Evolutionary conservation across 2,888 invertebrate species (phyloP).

Genomic region (Sarcophaga variegata): DNA sequence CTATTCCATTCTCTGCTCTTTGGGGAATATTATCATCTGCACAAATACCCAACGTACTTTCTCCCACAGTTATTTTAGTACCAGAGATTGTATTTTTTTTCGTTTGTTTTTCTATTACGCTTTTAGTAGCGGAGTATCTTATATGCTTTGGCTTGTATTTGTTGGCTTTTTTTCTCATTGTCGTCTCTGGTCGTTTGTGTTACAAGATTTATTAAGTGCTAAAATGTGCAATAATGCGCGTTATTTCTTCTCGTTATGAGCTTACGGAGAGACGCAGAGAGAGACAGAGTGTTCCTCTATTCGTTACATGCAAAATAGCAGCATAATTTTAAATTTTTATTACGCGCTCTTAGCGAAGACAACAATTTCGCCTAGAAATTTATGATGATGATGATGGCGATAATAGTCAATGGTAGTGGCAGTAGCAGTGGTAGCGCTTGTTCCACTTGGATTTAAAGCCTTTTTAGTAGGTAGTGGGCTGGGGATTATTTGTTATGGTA

Average conservation of each 20-base stretch:
- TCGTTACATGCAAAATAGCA: slow-evolving; percentile 27
- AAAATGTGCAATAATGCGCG: slow-evolving; percentile 71
- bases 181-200: slow-evolving; percentile 26
- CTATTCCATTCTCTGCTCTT: slow-evolving; percentile 26
- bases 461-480: background rate
- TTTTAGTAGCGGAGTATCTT: background rate
- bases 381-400: slow-evolving; percentile 64
- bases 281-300: background rate
- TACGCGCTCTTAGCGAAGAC: slow-evolving; percentile 58
- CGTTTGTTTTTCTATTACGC: no score
- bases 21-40: slow-evolving; percentile 62
- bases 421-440: background rate
- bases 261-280: background rate
- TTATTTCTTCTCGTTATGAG: slow-evolving; percentile 60
- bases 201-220: slow-evolving; percentile 72
- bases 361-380: slow-evolving; percentile 68
- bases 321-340: slow-evolving; percentile 69
- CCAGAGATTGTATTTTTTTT: background rate
- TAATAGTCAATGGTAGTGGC: slow-evolving; percentile 31
- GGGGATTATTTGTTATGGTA: background rate
- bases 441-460: background rate
- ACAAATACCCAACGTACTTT: slow-evolving; percentile 23
- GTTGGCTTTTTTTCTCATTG: slow-evolving; percentile 4
- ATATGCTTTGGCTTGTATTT: background rate
- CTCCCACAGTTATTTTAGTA: background rate